These are phyloP conservation scores for Hapalemur alaotrensis DNA, from an alignment of 2,797 vertebrate genomes.

Conservation along the genomic window DNA sequence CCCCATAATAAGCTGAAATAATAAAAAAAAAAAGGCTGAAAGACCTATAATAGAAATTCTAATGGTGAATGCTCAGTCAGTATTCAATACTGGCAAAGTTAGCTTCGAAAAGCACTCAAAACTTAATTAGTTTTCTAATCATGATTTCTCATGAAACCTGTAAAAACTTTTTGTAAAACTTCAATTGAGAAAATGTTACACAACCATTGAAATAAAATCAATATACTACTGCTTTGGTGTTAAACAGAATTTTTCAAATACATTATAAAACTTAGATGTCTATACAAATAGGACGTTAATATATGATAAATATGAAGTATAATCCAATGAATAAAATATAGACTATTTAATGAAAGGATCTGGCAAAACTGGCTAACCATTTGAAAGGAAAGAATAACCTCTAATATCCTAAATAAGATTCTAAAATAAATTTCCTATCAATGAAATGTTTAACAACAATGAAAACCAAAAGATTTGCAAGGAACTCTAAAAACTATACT, in stretches of 20 bases:
- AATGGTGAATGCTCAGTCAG: neutral
- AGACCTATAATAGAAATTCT: neutral
- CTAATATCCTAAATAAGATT: neutral
- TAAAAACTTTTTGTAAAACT: neutral
- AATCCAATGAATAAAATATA: neutral
- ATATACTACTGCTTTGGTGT: neutral
- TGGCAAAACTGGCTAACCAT: neutral
- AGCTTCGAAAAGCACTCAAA: neutral
- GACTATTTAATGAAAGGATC: neutral
- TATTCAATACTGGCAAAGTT: neutral
- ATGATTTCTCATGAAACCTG: neutral
- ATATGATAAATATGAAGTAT: neutral
- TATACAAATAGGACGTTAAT: neutral
- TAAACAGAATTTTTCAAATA: neutral
- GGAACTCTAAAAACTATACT: neutral
- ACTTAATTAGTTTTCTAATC: neutral
- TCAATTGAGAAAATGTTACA: neutral
- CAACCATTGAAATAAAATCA: neutral
- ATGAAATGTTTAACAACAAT: neutral
- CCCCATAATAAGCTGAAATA: too few species aligned
- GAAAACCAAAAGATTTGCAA: neutral
- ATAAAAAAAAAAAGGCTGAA: too few species aligned
- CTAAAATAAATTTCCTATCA: conserved; percentile 5
- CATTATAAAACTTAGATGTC: neutral
- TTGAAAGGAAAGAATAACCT: neutral